These are phyloP conservation scores for Dioctria linearis DNA, from an alignment of 2,888 invertebrate species.

Conservation along the genomic window DNA sequence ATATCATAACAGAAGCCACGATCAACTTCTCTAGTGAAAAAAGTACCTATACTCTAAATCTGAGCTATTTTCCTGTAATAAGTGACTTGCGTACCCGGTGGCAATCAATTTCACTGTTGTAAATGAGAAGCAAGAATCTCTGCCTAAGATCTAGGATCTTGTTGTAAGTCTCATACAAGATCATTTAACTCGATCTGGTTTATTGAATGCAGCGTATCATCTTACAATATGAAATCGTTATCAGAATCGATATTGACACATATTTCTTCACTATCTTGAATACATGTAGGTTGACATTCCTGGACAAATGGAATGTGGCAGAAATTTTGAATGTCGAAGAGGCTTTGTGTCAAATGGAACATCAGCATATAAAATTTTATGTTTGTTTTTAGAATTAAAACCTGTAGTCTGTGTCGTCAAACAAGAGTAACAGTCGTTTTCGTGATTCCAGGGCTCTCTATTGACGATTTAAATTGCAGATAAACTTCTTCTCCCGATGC, in stretches of 20 bases:
- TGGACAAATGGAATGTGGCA: neutral
- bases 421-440: constrained; percentile 4
- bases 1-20: neutral
- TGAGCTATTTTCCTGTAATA: neutral
- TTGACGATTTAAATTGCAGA: too few relatives aligned
- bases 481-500: too few relatives aligned
- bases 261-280: neutral
- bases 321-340: neutral
- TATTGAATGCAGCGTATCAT: neutral
- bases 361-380: neutral
- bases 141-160: neutral
- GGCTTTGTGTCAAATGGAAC: neutral
- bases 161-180: neutral
- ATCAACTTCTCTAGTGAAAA: neutral
- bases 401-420: neutral
- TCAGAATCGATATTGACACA: neutral
- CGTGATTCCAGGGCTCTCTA: neutral
- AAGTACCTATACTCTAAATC: neutral
- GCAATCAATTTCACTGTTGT: neutral
- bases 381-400: neutral
- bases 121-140: neutral
- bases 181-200: too few relatives aligned
- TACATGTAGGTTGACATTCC: neutral
- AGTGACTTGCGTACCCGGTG: neutral
- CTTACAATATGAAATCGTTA: neutral